A percentile compares a stretch with the other conserved stretches of the same genome.
phyloP scores from a whole-genome alignment of 2,888 invertebrate genomes.

The Fissipunctia ypsillon region DNA sequence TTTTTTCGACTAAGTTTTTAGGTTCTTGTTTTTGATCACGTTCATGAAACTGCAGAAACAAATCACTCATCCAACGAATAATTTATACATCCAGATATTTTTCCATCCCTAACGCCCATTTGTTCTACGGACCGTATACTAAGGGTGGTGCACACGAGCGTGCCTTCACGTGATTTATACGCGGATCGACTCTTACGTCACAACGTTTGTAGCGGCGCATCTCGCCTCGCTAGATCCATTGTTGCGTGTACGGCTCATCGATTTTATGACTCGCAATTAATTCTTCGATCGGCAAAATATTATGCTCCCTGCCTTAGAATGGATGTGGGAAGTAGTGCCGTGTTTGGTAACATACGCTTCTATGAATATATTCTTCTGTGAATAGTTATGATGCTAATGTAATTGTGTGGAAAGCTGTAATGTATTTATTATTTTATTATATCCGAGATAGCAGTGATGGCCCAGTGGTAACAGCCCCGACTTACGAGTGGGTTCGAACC shows the following conservation, averaged over 20 bases:
- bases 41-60: background rate
- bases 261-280: conserved; percentile 85
- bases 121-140: conserved; percentile 69
- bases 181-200: conserved; percentile 78
- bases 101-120: conserved; percentile 53
- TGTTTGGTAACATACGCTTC: conserved; percentile 47
- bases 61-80: background rate
- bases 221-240: conserved; percentile 78
- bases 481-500: no score
- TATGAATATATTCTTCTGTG: conserved; percentile 44
- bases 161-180: conserved; percentile 82
- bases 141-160: conserved; percentile 81
- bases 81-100: conserved; percentile 40
- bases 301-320: conserved; percentile 73
- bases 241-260: conserved; percentile 79
- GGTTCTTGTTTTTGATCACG: background rate
- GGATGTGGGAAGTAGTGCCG: conserved; percentile 59
- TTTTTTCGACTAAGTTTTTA: background rate
- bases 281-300: conserved; percentile 81
- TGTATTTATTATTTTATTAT: conserved; percentile 11
- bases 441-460: background rate
- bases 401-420: conserved; percentile 42
- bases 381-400: conserved; percentile 19
- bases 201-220: conserved; percentile 78
- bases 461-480: background rate